These are phyloP conservation scores for Caenorhabditis sulstoni DNA, from an alignment of 2,888 invertebrate species.

Conservation along the genomic window DNA sequence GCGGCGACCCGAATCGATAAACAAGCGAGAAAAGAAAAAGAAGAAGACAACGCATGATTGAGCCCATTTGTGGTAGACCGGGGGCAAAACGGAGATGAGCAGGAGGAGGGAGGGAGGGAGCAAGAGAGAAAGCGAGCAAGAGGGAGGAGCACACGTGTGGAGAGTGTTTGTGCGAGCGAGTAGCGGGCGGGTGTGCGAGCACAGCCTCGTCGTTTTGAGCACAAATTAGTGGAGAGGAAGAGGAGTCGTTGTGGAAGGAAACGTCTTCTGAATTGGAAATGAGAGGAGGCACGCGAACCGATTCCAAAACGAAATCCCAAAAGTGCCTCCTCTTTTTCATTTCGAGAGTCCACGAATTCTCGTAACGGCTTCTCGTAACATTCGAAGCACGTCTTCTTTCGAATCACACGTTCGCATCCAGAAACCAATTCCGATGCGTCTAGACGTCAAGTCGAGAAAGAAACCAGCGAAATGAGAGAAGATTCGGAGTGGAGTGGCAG, in stretches of 20 bases:
- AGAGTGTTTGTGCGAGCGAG: constrained; percentile 6
- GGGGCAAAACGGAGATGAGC: constrained; percentile 21
- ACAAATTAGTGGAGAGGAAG: background rate
- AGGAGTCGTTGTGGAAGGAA: too few relatives aligned
- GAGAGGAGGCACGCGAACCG: too few relatives aligned
- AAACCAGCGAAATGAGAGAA: background rate
- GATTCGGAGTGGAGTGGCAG: too few relatives aligned
- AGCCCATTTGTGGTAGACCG: constrained; percentile 49
- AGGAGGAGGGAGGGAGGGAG: constrained; percentile 10
- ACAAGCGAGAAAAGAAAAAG: constrained; percentile 22
- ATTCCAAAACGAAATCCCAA: too few relatives aligned
- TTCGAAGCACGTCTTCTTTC: background rate
- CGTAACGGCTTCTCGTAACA: too few relatives aligned
- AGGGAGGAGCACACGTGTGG: constrained; percentile 14
- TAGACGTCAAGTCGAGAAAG: background rate
- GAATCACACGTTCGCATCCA: background rate
- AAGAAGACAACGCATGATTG: constrained; percentile 47
- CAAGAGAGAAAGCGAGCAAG: background rate
- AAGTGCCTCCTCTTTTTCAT: too few relatives aligned
- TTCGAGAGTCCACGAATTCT: too few relatives aligned
- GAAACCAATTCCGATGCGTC: constrained; percentile 7
- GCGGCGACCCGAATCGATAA: constrained; percentile 43
- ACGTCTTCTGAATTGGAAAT: too few relatives aligned
- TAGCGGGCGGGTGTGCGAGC: background rate
- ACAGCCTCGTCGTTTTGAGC: too few relatives aligned